These are phyloP conservation scores for Prosopocoilus inquinatus DNA, from an alignment of 2,888 invertebrate genomes.

Conservation along the genomic window DNA sequence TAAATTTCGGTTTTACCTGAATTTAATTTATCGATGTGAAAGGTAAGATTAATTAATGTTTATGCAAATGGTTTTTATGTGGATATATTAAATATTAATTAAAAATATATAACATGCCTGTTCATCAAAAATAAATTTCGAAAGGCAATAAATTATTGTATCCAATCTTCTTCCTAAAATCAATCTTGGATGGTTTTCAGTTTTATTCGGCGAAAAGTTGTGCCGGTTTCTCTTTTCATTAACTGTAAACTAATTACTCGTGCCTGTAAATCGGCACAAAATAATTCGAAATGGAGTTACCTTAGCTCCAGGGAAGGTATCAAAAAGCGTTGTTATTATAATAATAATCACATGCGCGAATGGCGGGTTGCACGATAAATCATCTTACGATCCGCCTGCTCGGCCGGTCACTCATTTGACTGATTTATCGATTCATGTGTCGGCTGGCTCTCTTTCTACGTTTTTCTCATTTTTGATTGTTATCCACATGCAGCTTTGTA, in stretches of 20 bases:
- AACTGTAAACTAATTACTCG: conserved; percentile 3
- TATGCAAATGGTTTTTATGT: too few species aligned
- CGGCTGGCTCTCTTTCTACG: conserved; percentile 11
- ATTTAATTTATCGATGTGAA: too few species aligned
- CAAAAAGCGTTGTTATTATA: conserved; percentile 49
- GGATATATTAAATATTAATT: not conserved
- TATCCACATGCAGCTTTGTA: not conserved
- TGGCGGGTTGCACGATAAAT: conserved; percentile 47
- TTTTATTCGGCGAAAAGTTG: conserved; percentile 8
- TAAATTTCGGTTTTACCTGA: too few species aligned
- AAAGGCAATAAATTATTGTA: conserved; percentile 1
- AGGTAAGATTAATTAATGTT: too few species aligned
- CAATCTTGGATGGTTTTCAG: conserved; percentile 6
- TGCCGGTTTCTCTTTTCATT: conserved; percentile 5
- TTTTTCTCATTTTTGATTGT: conserved; percentile 8
- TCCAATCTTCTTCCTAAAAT: conserved; percentile 4
- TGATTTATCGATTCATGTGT: conserved; percentile 45
- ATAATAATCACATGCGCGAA: conserved; percentile 51
- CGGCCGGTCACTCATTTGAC: conserved; percentile 48
- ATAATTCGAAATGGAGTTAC: conserved; percentile 32
- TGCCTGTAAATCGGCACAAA: conserved; percentile 7
- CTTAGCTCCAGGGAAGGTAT: conserved; percentile 42
- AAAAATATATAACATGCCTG: not conserved
- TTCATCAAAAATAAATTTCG: not conserved
- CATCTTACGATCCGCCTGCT: conserved; percentile 49